phyloP scores from a whole-genome alignment of 2,797 vertebrate species.

The Tadarida brasiliensis region DNA sequence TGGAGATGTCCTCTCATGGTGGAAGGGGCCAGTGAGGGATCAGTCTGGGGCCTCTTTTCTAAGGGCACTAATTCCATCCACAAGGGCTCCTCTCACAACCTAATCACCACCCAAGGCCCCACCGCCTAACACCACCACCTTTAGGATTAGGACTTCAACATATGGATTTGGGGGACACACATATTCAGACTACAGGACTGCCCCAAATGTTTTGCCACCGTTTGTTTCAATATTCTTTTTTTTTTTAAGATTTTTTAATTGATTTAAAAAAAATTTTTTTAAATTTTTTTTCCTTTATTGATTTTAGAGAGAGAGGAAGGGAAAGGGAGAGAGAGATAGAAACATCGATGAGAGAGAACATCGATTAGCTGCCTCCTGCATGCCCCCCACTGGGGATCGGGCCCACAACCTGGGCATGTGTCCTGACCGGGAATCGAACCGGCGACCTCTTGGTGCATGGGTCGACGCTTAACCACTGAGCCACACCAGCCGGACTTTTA shows the following conservation, averaged over 20 bases:
- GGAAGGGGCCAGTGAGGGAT: no score
- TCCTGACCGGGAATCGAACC: neutral
- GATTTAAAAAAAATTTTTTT: no score
- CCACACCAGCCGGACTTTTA: no score
- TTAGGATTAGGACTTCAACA: neutral
- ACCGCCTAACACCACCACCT: neutral
- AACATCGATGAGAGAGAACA: no score
- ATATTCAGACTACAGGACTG: neutral
- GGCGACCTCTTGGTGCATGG: no score
- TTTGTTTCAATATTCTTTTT: neutral
- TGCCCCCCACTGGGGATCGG: neutral
- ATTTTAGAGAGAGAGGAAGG: neutral
- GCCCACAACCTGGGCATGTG: accelerated
- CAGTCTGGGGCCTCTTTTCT: no score
- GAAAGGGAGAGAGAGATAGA: neutral
- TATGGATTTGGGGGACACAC: neutral
- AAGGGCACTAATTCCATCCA: neutral
- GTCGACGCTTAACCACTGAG: neutral
- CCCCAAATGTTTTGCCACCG: neutral
- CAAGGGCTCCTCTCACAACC: neutral
- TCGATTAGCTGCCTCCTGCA: neutral
- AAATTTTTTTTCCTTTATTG: no score
- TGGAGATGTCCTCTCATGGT: neutral
- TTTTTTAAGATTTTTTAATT: no score
- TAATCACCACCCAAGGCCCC: neutral